Conservation (phyloP, 2,888 invertebrate species). For the Drosophila maculinotata region DNA sequence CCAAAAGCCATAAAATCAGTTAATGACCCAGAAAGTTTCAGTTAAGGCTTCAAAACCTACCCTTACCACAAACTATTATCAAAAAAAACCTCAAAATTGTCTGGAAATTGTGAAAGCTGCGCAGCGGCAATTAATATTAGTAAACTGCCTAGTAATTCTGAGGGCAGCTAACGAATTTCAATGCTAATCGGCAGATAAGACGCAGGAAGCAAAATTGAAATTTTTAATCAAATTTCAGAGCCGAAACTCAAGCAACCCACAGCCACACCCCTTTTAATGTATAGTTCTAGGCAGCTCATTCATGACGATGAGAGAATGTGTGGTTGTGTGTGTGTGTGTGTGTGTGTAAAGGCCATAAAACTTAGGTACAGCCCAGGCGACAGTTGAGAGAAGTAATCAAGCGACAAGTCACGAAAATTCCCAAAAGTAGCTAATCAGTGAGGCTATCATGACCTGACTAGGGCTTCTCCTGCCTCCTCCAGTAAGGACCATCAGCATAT, state of each 20-base stretch:
- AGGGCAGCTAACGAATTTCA: slow-evolving; percentile 58
- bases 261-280: slow-evolving; percentile 24
- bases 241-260: background rate
- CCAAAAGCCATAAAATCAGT: slow-evolving; percentile 67
- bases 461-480: background rate
- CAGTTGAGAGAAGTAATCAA: slow-evolving; percentile 69
- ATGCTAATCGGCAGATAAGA: slow-evolving; percentile 49
- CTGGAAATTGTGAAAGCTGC: slow-evolving; percentile 44
- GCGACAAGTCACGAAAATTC: slow-evolving; percentile 69
- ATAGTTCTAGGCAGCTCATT: slow-evolving; percentile 30
- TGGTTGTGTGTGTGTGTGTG: slow-evolving; percentile 16
- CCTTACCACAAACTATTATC: background rate
- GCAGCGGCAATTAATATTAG: slow-evolving; percentile 74
- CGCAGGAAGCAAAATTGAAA: slow-evolving; percentile 62
- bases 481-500: slow-evolving; percentile 29
- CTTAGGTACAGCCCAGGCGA: slow-evolving; percentile 45
- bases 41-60: slow-evolving; percentile 24
- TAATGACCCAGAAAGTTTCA: slow-evolving; percentile 71
- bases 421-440: slow-evolving; percentile 74
- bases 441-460: slow-evolving; percentile 54
- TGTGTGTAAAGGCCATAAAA: slow-evolving; percentile 54
- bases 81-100: slow-evolving; percentile 34
- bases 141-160: slow-evolving; percentile 72
- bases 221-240: slow-evolving; percentile 71
- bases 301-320: slow-evolving; percentile 26